Evolutionary conservation across 2,888 invertebrate species (phyloP).

Genomic region (Drosophila paranaensis): DNA sequence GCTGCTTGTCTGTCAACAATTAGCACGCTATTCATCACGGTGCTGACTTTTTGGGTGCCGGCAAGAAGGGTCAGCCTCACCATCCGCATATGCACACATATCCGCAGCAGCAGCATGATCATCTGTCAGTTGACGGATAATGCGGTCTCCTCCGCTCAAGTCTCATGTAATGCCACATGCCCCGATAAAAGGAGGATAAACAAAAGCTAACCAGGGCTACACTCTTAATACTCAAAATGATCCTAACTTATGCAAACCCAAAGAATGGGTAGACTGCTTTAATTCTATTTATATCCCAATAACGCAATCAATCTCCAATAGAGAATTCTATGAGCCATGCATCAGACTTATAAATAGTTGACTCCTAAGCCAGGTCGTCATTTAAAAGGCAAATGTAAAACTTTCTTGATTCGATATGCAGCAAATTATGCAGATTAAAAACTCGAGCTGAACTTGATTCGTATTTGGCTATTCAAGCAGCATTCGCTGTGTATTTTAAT

Average conservation of each 20-base stretch:
- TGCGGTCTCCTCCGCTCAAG: constrained; percentile 42
- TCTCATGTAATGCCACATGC: constrained; percentile 19
- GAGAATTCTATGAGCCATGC: constrained; percentile 4
- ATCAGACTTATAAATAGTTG: constrained; percentile 26
- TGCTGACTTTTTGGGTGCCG: constrained; percentile 49
- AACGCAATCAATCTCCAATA: constrained; percentile 24
- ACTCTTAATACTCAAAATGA: not conserved
- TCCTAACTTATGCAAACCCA: not conserved
- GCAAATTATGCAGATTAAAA: constrained; percentile 41
- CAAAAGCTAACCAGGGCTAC: not conserved
- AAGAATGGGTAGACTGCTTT: not conserved
- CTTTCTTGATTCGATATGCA: constrained; percentile 52
- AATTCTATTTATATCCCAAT: constrained; percentile 13
- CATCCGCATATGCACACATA: constrained; percentile 16
- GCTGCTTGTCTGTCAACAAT: constrained; percentile 82
- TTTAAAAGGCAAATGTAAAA: constrained; percentile 69
- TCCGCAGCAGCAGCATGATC: constrained; percentile 15
- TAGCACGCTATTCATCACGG: constrained; percentile 84
- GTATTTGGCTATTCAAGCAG: constrained; percentile 28
- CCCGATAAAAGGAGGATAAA: not conserved
- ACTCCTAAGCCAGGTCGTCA: constrained; percentile 29
- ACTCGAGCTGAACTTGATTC: constrained; percentile 58
- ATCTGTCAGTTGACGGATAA: constrained; percentile 37
- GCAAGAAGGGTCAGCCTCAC: constrained; percentile 47
- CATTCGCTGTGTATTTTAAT: constrained; percentile 56